A percentile compares a stretch with the other conserved stretches of the same genome.
These are phyloP conservation scores for Promerops cafer DNA, from an alignment of 2,113 vertebrate species.

Conservation along the genomic window DNA sequence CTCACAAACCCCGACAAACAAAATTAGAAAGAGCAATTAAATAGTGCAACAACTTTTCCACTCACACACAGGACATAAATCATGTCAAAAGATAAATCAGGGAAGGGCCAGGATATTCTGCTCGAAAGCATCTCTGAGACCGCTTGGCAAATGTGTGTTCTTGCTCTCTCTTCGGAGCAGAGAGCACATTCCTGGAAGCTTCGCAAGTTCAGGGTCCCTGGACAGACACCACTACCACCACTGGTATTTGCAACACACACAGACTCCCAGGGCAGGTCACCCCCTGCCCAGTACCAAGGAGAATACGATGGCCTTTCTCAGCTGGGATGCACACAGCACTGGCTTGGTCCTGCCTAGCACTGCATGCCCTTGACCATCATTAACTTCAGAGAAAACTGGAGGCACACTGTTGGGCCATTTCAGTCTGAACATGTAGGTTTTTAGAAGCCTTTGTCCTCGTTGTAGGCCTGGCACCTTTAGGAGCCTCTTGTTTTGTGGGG, in stretches of 20 bases:
- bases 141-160: fast-evolving
- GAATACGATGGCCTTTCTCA: fast-evolving
- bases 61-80: neutral
- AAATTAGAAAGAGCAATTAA: neutral
- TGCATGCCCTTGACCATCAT: fast-evolving
- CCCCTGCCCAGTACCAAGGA: neutral
- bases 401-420: fast-evolving
- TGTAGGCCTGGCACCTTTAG: neutral
- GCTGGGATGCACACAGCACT: neutral
- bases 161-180: neutral
- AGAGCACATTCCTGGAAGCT: neutral
- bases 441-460: neutral
- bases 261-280: neutral
- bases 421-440: neutral
- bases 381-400: neutral
- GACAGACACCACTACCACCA: fast-evolving
- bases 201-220: neutral
- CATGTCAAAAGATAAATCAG: neutral
- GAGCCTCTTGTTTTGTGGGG: neutral
- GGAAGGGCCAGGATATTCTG: neutral
- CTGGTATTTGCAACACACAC: neutral
- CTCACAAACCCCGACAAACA: neutral
- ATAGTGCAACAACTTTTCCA: neutral
- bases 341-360: neutral
- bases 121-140: neutral